Evolutionary conservation across 2,113 vertebrate species (phyloP).

Genomic region (Oncorhynchus kisutch): DNA sequence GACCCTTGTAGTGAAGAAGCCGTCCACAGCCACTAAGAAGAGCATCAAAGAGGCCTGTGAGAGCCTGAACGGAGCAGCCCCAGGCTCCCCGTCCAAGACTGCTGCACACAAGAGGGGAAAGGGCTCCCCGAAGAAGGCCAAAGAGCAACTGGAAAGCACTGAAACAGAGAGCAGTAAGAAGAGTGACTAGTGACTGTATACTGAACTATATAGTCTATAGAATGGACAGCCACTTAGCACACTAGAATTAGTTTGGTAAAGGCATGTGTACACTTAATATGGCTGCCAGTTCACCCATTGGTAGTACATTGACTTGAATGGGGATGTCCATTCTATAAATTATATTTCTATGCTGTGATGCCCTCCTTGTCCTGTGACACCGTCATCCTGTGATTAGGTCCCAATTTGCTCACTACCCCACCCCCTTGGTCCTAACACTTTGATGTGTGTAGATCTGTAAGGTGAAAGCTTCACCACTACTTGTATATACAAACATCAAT

Average conservation of each 20-base stretch:
- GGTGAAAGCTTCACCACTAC: too few relatives aligned
- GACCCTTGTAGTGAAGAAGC: conserved; percentile 33
- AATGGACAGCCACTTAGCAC: neutral
- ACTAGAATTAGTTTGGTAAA: too few relatives aligned
- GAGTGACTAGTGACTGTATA: conserved; percentile 23
- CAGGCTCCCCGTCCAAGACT: neutral
- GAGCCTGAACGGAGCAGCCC: conserved; percentile 7
- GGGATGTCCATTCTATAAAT: neutral
- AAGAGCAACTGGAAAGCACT: conserved; percentile 29
- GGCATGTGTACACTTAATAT: too few relatives aligned
- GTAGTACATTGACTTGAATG: too few relatives aligned
- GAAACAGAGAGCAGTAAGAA: conserved; percentile 49
- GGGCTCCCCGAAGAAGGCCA: conserved; percentile 24
- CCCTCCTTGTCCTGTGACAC: too few relatives aligned
- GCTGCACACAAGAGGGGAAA: neutral
- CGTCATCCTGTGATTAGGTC: too few relatives aligned
- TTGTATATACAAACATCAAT: too few relatives aligned
- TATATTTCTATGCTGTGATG: neutral
- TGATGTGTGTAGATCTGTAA: too few relatives aligned
- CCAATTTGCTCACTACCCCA: too few relatives aligned
- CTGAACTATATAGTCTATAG: neutral
- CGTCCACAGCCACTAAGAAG: neutral
- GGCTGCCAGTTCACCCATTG: too few relatives aligned
- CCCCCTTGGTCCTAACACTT: too few relatives aligned
- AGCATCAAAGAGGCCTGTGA: conserved; percentile 4